Evolutionary conservation across 1,140 invertebrate genomes (phyloP).

Genomic region (Centruroides vittatus): DNA sequence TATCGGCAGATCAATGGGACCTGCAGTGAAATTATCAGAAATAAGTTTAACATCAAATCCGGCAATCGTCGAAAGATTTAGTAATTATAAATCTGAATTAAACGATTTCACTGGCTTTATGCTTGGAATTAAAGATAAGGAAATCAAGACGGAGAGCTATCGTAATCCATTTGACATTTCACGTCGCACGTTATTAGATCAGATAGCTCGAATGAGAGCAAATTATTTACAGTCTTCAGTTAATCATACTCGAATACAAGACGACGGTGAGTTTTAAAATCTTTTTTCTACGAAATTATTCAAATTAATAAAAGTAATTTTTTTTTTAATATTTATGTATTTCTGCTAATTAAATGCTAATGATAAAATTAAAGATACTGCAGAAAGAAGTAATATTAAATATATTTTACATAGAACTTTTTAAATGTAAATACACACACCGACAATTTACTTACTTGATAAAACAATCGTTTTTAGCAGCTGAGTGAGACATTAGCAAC

Average conservation of each 20-base stretch:
- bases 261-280: conserved; percentile 42
- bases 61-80: conserved; percentile 59
- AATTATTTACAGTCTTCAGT: conserved; percentile 77
- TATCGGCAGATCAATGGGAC: conserved; percentile 5
- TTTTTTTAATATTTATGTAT: too few relatives aligned
- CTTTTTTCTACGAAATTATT: neutral
- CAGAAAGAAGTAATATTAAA: too few relatives aligned
- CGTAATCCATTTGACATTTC: conserved; percentile 94
- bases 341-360: too few relatives aligned
- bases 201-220: conserved; percentile 82
- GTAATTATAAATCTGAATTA: conserved; percentile 59
- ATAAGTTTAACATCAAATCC: conserved; percentile 53
- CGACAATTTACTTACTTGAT: too few relatives aligned
- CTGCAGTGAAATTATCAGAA: conserved; percentile 31
- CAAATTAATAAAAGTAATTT: neutral
- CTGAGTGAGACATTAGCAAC: too few relatives aligned
- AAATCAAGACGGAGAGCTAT: conserved; percentile 56
- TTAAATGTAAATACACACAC: too few relatives aligned
- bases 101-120: conserved; percentile 75
- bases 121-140: conserved; percentile 41
- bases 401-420: too few relatives aligned
- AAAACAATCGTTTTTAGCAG: too few relatives aligned
- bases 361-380: too few relatives aligned
- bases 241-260: conserved; percentile 54
- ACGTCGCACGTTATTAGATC: conserved; percentile 71